phyloP scores from a whole-genome alignment of 2,888 invertebrate genomes.

The Leptinotarsa juncta region DNA sequence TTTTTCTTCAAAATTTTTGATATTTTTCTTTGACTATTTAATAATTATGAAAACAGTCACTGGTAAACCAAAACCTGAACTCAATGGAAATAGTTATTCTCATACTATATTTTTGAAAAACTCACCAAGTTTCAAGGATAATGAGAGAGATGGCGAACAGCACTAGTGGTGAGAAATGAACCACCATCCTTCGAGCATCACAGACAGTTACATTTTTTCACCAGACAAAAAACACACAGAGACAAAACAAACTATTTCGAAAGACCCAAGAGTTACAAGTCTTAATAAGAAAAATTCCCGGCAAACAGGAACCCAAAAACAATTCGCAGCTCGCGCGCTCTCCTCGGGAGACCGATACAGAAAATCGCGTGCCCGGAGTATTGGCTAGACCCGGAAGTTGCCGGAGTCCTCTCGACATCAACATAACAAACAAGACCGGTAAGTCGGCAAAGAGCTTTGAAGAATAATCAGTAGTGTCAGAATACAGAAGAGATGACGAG shows the following conservation, averaged over 20 bases:
- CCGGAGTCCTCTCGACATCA: slow-evolving; percentile 49
- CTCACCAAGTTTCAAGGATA: slow-evolving; percentile 48
- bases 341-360: slow-evolving; percentile 21
- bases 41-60: too few relatives aligned
- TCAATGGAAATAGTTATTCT: too few relatives aligned
- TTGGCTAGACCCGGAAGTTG: slow-evolving; percentile 54
- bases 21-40: too few relatives aligned
- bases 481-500: slow-evolving; percentile 51
- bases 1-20: too few relatives aligned
- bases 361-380: slow-evolving; percentile 37
- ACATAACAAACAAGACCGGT: slow-evolving; percentile 53
- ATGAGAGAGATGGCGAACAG: slow-evolving; percentile 43
- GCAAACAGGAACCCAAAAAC: slow-evolving; percentile 19
- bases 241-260: not conserved
- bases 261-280: not conserved
- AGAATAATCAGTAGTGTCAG: slow-evolving; percentile 59
- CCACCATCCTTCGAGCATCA: slow-evolving; percentile 49
- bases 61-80: too few relatives aligned
- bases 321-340: not conserved
- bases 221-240: slow-evolving; percentile 19
- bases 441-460: slow-evolving; percentile 56
- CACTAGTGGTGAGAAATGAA: slow-evolving; percentile 39
- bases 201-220: slow-evolving; percentile 36
- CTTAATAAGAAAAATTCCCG: not conserved
- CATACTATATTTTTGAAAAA: slow-evolving; percentile 8